Evolutionary conservation across 2,113 vertebrate species (phyloP).

Genomic region (Phocoena phocoena): DNA sequence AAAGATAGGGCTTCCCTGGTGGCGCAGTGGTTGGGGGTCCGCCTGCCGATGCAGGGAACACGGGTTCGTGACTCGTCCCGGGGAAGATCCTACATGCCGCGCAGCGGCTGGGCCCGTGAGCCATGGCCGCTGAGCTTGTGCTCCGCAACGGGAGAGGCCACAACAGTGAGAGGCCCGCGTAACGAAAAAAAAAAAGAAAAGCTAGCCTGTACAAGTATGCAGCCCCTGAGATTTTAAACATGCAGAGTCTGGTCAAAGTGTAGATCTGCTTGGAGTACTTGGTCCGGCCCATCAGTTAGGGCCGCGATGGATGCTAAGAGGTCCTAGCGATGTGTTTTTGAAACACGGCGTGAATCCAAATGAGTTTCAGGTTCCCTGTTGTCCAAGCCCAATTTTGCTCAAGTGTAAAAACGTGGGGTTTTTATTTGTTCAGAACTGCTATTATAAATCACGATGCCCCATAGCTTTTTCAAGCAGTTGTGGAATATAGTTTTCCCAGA

Average conservation of each 20-base stretch:
- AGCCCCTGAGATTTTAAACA: constrained; percentile 75
- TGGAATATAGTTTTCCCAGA: constrained; percentile 72
- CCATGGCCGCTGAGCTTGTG: too few species aligned
- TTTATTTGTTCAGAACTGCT: constrained; percentile 77
- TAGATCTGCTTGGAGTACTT: constrained; percentile 65
- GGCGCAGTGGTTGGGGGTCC: too few species aligned
- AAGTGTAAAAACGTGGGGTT: constrained; percentile 79
- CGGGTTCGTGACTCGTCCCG: too few species aligned
- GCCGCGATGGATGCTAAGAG: constrained; percentile 71
- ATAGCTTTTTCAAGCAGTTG: constrained; percentile 70
- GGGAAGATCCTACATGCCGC: too few species aligned
- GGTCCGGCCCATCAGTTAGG: constrained; percentile 70
- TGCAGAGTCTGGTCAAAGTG: constrained; percentile 58
- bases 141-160: too few species aligned
- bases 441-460: constrained; percentile 76
- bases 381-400: constrained; percentile 80
- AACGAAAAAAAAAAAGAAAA: neutral
- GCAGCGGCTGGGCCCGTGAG: too few species aligned
- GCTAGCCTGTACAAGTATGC: constrained; percentile 50
- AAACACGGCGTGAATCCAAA: constrained; percentile 84
- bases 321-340: constrained; percentile 79
- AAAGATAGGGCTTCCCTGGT: neutral
- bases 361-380: constrained; percentile 84
- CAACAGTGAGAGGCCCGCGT: too few species aligned
- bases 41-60: too few species aligned